Evolutionary conservation across 2,797 vertebrate genomes (phyloP), one percentile per base, ranked within the genome.

Genomic region (Pyrocephalus nanus): DNA sequence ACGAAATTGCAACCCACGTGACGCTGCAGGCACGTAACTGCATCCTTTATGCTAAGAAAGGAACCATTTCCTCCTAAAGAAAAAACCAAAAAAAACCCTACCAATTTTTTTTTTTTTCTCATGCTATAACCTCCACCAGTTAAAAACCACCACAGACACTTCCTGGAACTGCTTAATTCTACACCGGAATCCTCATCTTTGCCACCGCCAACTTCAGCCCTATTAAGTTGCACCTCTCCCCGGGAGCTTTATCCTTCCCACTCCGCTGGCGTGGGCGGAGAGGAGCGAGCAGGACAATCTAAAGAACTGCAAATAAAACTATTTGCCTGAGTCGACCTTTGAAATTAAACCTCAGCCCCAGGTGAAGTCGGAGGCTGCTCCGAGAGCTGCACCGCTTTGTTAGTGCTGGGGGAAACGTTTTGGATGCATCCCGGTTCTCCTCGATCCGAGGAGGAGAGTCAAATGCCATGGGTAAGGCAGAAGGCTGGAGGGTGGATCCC

Each of bases 11-110:
- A 36, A 70, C 84, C 94, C 95, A 95, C 90, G 91, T 96, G 95
- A 93, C 5, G 77, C 88, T 25, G 38, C 92, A 75, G 55, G 70
- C 95, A 86, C 53, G 67, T 92, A 94, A 92, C 95, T 88, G 93
- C 96, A 96, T 96, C 96, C 96, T 97, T 92, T 95, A 95, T 74
- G 94, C 90, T 94, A 93, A 95, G 94, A 96, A 95, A 96, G 94
- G 88, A 94, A 86, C 95, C 91, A 92, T 94, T 96, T 96, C 96
- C 95, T 96, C 64, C 86, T 79, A 71, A 78, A 96, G 34, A 64
- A 27, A 34, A 29, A 43, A 66, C 57, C 66, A 73, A 36, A 36
- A 65, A 71, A 42, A 27, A 15, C 1, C 48, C 77, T 43, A 64
- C 22, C 57, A 2, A 15, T 36, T 58, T 93, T 48, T 64, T 38